Conservation (phyloP, 2,888 invertebrate species). For the Erebia ligea region DNA sequence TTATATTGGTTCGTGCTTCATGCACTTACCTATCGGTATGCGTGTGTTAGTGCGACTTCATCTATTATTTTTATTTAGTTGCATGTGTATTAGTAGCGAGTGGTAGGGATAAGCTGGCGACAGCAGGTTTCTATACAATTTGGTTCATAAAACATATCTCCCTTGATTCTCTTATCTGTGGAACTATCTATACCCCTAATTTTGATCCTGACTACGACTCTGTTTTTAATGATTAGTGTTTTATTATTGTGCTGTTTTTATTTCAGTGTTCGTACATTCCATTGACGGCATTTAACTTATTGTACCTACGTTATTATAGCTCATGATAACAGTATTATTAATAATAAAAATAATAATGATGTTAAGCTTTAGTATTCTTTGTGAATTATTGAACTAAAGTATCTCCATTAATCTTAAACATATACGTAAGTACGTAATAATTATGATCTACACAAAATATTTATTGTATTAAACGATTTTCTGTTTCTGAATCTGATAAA, state of each 20-base stretch:
- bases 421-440: too few relatives aligned
- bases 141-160: too few relatives aligned
- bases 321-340: slow-evolving; percentile 4
- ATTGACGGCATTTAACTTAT: slow-evolving; percentile 18
- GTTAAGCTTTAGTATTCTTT: not conserved
- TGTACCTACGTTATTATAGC: not conserved
- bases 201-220: not conserved
- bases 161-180: too few relatives aligned
- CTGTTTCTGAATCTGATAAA: not conserved
- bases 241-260: not conserved
- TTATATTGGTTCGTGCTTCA: too few relatives aligned
- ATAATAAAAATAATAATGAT: not conserved
- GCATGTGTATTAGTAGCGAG: too few relatives aligned
- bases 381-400: not conserved
- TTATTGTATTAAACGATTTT: not conserved
- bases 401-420: not conserved
- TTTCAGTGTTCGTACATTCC: not conserved
- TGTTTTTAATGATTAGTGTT: not conserved
- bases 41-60: too few relatives aligned
- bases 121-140: too few relatives aligned
- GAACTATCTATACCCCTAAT: not conserved
- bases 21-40: too few relatives aligned
- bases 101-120: too few relatives aligned
- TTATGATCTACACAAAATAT: not conserved
- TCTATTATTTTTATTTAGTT: too few relatives aligned